Evolutionary conservation across 2,113 vertebrate genomes (phyloP), one percentile per base, ranked within the genome.

Genomic region (Hemicordylus capensis): DNA sequence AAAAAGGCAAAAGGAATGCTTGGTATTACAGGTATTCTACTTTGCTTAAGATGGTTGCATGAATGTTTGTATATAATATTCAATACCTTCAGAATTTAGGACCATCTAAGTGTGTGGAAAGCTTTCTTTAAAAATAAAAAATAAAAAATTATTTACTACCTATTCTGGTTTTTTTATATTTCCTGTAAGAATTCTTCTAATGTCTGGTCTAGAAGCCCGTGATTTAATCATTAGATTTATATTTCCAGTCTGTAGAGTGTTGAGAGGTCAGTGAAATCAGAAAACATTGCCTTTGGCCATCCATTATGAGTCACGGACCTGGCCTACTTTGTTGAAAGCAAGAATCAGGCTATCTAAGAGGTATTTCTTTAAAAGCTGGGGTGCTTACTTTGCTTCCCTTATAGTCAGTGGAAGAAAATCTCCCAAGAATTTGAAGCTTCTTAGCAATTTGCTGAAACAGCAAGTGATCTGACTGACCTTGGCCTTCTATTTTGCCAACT

Each of bases 281-380:
- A 93, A 92, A 93, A 72, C 86, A 84, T 90, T 91, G 91, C 90
- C 91, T 94, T 94, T 92, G 87, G 94, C 94, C 90, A 93, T 93
- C 90, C 69, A 83, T 93, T 94, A 89, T 84, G 87, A 93, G 88
- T 91, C 90, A 85, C 46, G 89, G 92, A 89, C 90, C 76, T 92
- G 42, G 44, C 82, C 81, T 88, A 72, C 84, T 93, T 91, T 89
- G 86, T 85, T 92, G 90, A 95, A 94, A 94, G 87, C 81, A 82
- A 34, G 59, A 87, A 90, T 89, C 80, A 82, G 80, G 79, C 69
- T 89, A 75, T 92, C 84, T 91, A 88, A 93, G 83, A 90, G 79
- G 76, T 84, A 90, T 89, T 91, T 74, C 83, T 94, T 88, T 93
- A 81, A 83, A 92, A 92, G 85, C 69, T 91, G 76, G 72, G 89